These are phyloP conservation scores for Haliaeetus leucogaster DNA, from an alignment of 2,113 vertebrate species.

Conservation along the genomic window DNA sequence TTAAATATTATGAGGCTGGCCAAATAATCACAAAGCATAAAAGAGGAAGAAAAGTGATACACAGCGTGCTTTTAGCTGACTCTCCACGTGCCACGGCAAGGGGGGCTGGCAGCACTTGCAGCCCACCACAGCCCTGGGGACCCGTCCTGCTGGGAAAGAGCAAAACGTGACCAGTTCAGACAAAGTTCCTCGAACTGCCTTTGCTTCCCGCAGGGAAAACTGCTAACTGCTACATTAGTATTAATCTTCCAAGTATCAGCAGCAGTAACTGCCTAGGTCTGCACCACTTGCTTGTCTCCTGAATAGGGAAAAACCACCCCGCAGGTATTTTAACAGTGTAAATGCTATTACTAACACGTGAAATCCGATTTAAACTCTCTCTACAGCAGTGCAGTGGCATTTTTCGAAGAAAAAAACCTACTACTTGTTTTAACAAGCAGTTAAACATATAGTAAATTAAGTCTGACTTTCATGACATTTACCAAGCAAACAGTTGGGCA, in stretches of 20 bases:
- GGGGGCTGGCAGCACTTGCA: neutral
- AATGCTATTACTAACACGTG: neutral
- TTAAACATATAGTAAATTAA: neutral
- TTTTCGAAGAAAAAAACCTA: accelerated
- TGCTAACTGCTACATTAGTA: accelerated
- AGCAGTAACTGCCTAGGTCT: neutral
- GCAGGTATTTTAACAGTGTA: neutral
- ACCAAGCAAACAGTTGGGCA: neutral
- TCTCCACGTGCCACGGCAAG: accelerated
- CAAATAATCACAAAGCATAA: neutral
- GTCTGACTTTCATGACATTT: constrained; percentile 11
- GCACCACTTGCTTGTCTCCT: neutral
- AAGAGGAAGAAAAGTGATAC: accelerated
- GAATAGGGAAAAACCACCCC: neutral
- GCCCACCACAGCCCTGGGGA: neutral
- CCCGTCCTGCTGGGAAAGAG: too few species aligned
- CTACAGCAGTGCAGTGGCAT: neutral
- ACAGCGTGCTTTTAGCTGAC: accelerated
- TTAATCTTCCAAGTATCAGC: neutral
- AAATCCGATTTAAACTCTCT: neutral
- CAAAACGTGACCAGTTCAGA: accelerated
- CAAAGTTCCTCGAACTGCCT: neutral
- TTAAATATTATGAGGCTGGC: neutral
- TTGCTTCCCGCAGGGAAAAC: accelerated
- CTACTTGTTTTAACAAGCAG: neutral